Evolutionary conservation across 2,888 invertebrate species (phyloP), one percentile per base, ranked within the genome.

Genomic region (Perizoma flavofasciatum): DNA sequence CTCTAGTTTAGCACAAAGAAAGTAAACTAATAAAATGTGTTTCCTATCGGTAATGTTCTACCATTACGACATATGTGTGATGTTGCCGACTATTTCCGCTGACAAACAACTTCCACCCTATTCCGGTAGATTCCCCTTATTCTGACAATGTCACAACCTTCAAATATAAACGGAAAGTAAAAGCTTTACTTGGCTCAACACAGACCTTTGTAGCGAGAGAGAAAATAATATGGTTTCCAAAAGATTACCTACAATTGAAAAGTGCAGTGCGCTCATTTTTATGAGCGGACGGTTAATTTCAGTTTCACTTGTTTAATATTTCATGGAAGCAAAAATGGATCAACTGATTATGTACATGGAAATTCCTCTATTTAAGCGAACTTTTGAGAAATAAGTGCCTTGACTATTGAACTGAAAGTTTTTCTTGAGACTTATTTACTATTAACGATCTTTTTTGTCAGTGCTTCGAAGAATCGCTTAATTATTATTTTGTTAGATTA

Each of bases 61-160:
- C 5, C 5, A 37, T 5, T 37, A 1, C 5, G 6, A 11, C 11
- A 37, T 7, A 7, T 34, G 11, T 4, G 49, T 5, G 37, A 11
- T n/a, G 37, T 37, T 49, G 37, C 37, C 39, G 39, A 39, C 49
- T 10, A 48, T 9, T 22, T 43, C 54, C 52, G 46, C 33, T 34
- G 46, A 33, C 46, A 46, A 9, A 46, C 47, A 3, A 9, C 11
- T 5, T 5, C 22, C 5, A 10, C 6, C 32, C 39, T 8, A 10
- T 34, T 41, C n/a, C 54, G 54, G 41, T 34, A 34, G 39, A 43
- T 35, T 7, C n/a, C 33, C 33, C 33, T 6, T 5, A 10, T 5
- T 7, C 22, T 6, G 53, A 39, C 45, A 54, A 54, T 46, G 54
- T 47, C 53, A 39, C 45, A n/a, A 39, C 34, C 6, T 11, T 11